Evolutionary conservation across 2,113 vertebrate genomes (phyloP), one percentile per base, ranked within the genome.

Genomic region (Clarias macrocephalus): DNA sequence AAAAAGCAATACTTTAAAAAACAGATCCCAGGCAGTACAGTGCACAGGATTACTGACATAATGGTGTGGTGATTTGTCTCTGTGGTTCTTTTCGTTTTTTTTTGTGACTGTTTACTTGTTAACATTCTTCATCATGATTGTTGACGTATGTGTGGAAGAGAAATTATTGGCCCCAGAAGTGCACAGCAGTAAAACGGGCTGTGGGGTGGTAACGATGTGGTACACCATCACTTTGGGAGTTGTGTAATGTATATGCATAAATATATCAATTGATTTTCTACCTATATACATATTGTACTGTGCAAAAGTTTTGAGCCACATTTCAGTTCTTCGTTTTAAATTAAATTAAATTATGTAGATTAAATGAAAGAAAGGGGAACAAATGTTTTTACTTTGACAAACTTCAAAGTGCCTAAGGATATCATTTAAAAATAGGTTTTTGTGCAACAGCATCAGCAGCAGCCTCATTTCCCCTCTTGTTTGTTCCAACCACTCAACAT

Each of bases 1-100:
- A 48, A 48, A 48, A 70, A 86, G 52, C 56, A 76, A 48, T 28
- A 72, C 23, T 54, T 59, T 4, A 66, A 68, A 68, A 59, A 62
- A 75, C 57, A 68, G 80, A 87, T 57, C n/a, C 48, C 91, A 91
- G 90, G 87, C 89, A 57, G 84, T 72, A 83, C 68, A 88, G 86
- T 86, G 81, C 84, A 77, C 56, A 85, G 86, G 90, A 92, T 86
- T 84, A 88, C 85, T 77, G 88, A 70, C 59, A 77, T 91, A 91
- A 92, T 92, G 89, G 90, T 90, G 90, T 56, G 86, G 91, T 92
- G 91, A 93, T 94, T 93, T 93, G 91, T 93, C 91, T 89, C 86
- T 89, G 91, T 89, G 86, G 89, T 90, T 84, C 90, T 70, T 92
- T 91, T 87, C 85, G 90, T 37, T 88, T 37, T 88, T 89, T 80